These are phyloP conservation scores for Agriopis aurantiaria DNA, from an alignment of 2,888 invertebrate genomes.

Conservation along the genomic window DNA sequence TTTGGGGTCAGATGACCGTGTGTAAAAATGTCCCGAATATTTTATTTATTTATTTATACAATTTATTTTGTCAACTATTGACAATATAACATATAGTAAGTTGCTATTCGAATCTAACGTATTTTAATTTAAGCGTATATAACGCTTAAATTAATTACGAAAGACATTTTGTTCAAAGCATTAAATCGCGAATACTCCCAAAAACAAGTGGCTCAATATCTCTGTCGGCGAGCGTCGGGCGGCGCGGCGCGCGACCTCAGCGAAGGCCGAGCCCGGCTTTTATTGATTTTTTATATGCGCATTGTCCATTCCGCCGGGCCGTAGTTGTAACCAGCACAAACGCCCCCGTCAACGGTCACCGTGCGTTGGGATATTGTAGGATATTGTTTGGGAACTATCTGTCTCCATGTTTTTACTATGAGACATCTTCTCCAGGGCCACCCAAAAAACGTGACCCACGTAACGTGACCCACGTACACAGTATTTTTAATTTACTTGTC, in stretches of 20 bases:
- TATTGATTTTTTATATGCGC: constrained; percentile 86
- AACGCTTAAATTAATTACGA: constrained; percentile 3
- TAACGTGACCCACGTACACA: neutral
- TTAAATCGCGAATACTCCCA: constrained; percentile 28
- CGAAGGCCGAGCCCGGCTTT: constrained; percentile 81
- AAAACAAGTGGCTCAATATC: constrained; percentile 33
- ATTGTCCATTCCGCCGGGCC: constrained; percentile 75
- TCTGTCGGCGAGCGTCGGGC: constrained; percentile 19
- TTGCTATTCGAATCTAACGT: constrained; percentile 3
- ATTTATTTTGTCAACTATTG: no score
- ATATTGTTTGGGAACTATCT: neutral
- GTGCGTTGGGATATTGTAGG: constrained; percentile 5
- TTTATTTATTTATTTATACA: no score
- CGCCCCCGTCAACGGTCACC: constrained; percentile 49
- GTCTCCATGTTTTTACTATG: neutral
- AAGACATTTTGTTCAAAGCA: neutral
- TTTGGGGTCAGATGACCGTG: no score
- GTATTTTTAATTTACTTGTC: neutral
- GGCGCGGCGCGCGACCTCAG: constrained; percentile 72
- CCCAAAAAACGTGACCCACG: neutral
- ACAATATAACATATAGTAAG: neutral
- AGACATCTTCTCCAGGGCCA: neutral
- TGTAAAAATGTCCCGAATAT: no score
- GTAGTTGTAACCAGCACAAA: constrained; percentile 52
- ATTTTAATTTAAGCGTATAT: no score